Evolutionary conservation across 2,797 vertebrate species (phyloP).

Genomic region (Acropternis orthonyx): DNA sequence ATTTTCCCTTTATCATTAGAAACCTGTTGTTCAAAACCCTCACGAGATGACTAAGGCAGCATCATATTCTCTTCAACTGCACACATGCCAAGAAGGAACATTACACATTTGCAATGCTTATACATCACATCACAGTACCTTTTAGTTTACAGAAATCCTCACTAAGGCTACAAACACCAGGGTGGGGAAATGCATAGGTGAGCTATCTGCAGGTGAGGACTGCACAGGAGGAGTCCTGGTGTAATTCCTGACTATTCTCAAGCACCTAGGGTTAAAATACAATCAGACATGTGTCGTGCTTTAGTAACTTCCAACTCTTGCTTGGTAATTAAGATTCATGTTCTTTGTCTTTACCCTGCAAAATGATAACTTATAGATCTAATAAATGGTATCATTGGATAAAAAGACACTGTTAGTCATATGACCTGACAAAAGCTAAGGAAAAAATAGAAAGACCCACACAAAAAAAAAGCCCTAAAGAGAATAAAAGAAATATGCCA

Average conservation of each 20-base stretch:
- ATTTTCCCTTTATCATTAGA: background rate
- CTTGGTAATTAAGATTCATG: background rate
- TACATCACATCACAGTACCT: background rate
- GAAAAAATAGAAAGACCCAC: background rate
- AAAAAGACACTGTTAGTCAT: slow-evolving; percentile 52
- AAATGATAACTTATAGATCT: slow-evolving; percentile 29
- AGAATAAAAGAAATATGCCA: slow-evolving; percentile 68
- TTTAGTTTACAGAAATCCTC: background rate
- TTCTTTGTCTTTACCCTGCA: slow-evolving; percentile 16
- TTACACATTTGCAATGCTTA: background rate
- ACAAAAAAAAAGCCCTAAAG: background rate
- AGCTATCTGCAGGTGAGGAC: background rate
- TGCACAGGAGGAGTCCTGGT: background rate
- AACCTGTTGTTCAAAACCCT: background rate
- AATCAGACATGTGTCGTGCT: background rate
- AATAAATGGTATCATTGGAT: background rate
- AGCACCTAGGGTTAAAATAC: background rate
- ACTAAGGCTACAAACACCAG: background rate
- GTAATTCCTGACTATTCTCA: background rate
- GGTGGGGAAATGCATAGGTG: background rate
- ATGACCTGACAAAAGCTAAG: slow-evolving; percentile 45
- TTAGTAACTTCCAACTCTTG: slow-evolving; percentile 19
- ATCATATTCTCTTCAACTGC: background rate
- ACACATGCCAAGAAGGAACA: background rate
- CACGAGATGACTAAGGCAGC: background rate